Evolutionary conservation across 1,140 invertebrate genomes (phyloP), one percentile per base, ranked within the genome.

Genomic region (Leptoteleia sp.): DNA sequence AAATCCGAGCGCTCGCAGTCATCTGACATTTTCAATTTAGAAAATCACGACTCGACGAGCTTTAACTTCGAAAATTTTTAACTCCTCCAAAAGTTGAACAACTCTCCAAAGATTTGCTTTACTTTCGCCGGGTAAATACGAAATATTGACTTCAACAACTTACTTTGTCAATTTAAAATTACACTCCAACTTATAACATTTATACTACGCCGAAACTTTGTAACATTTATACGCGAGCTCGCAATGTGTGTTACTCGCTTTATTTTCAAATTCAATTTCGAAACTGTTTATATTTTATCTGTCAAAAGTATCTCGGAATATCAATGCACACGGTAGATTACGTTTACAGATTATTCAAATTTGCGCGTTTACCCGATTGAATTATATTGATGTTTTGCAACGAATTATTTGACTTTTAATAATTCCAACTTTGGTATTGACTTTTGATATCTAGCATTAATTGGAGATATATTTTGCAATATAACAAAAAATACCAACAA

Each of bases 111-210:
- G 64, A 55, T 27, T 55, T 68, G 27, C 55, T 61, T 71, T 45
- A 61, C 55, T 61, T 61, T 43, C n/a, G 54, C 38, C 17, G 17
- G 48, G 67, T 52, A 61, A 52, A 61, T 57, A 45, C 25, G 55
- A 71, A 71, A 71, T 71, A 61, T 71, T 52, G 47, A 71, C 67
- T 68, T 54, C 47, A 29, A 45, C 54, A 71, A 71, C 45, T 61
- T 71, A 54, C 55, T 48, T 71, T 71, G 67, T 71, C 55, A 71
- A 61, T 71, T 71, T 61, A n/a, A 62, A 72, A 62, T 72, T 62
- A 72, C 38, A 62, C 45, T 35, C 27, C 0, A 61, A 61, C 35
- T 42, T 71, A 45, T 31, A 61, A 48, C 42, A 37, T 57, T 59
- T 70, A 52, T 70, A 52, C 54, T 40, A 12, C 47, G 50, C 33